Base-by-base conservation (phyloP, 2,888 invertebrate species). In the Philereme vetulata region DNA sequence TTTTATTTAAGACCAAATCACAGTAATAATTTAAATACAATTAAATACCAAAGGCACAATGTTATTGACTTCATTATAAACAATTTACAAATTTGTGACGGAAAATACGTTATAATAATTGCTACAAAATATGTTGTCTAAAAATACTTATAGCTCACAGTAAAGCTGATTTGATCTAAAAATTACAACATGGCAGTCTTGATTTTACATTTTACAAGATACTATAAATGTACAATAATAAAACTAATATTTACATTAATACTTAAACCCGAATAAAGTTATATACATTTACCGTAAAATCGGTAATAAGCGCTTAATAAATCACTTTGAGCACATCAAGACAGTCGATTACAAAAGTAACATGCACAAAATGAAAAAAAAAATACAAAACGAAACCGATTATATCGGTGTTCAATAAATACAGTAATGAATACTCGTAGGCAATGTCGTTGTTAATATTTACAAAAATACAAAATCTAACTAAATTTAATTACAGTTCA, bases 201-300 rank as follows among this genome's bases (percentile, higher is more conserved):
- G 82, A 84, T 78, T 78, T 88, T 85, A 78, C 85, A 78, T 84
- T 80, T 81, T 82, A 71, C 85, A 88, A 85, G 84, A 85, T 82
- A 61, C 81, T 81, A 83, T 82, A 85, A 84, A 80, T 84, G 73
- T 87, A 87, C 80, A 86, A 64, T 62, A 84, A 64, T 63, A 83
- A 83, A 76, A 68, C 56, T 67, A 72, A 64, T 90, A 90, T 90
- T 71, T 90, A 92, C 91, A 92, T 44, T 65, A 76, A 83, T 83
- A 79, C 82, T 89, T 88, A 78, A 84, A 85, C 87, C 88, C 86
- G 86, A 89, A 82, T 82, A 80, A 82, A 83, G 77, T 82, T 90
- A 91, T 92, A 73, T 91, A 91, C 90, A 91, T 77, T 84, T 92
- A 91, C 91, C 91, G 89, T 81, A 90, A 90, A 91, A 91, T 90